phyloP scores from a whole-genome alignment of 2,797 vertebrate genomes.

The Sciaenops ocellatus region DNA sequence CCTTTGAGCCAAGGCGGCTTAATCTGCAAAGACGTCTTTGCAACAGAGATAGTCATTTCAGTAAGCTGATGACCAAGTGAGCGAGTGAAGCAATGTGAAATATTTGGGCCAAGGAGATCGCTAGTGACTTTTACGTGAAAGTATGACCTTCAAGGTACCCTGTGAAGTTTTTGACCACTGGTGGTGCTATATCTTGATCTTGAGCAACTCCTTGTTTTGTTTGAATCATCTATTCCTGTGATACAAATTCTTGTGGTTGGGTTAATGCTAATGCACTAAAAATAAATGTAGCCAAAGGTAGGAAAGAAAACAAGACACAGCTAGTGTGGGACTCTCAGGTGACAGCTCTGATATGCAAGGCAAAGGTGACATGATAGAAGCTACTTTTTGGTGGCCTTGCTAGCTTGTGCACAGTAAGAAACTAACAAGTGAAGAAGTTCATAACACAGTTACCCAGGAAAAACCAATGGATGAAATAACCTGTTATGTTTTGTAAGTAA shows the following conservation, averaged over 20 bases:
- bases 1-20: constrained; percentile 31
- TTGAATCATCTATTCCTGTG: background rate
- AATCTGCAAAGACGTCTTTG: constrained; percentile 43
- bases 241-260: background rate
- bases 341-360: too few species aligned
- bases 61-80: constrained; percentile 29
- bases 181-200: background rate
- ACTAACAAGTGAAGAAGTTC: background rate
- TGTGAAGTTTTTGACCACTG: background rate
- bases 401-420: background rate
- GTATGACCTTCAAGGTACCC: background rate
- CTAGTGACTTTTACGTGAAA: constrained; percentile 1
- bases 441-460: background rate
- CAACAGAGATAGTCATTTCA: constrained; percentile 36
- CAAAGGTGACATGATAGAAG: too few species aligned
- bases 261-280: background rate
- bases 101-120: constrained; percentile 19
- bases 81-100: constrained; percentile 19
- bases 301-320: background rate
- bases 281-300: background rate
- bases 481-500: background rate
- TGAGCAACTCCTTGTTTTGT: background rate
- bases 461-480: background rate
- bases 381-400: background rate
- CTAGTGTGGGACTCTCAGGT: too few species aligned